Conservation (phyloP, 2,888 invertebrate species). For the Malthinus seriepunctatus region DNA sequence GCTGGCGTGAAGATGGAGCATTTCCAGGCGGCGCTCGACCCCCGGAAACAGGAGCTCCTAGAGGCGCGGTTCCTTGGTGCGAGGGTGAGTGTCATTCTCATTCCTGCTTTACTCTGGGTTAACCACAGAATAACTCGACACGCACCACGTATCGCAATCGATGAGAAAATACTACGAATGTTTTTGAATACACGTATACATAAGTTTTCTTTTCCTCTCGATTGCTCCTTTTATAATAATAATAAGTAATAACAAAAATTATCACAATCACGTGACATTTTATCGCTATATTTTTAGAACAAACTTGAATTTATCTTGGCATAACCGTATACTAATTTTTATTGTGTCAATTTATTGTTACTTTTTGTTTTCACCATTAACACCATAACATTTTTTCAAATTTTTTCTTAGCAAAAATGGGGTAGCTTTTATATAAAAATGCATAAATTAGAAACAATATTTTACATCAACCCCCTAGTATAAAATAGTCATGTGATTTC, state of each 20-base stretch:
- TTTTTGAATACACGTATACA: constrained; percentile 3
- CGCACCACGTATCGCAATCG: constrained; percentile 10
- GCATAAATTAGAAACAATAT: no score
- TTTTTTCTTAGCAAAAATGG: no score
- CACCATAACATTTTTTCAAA: no score
- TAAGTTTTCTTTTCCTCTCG: not conserved
- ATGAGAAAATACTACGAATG: not conserved
- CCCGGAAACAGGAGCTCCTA: constrained; percentile 97
- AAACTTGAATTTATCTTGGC: constrained; percentile 14
- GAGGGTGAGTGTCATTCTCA: constrained; percentile 72
- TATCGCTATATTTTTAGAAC: constrained; percentile 10
- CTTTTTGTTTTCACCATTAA: constrained; percentile 3
- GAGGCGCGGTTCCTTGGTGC: constrained; percentile 97
- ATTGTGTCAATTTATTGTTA: constrained; percentile 2
- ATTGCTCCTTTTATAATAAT: not conserved
- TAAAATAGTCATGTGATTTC: no score
- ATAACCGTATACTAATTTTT: not conserved
- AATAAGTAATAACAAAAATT: not conserved
- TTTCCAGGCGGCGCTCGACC: constrained; percentile 95
- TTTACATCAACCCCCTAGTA: no score
- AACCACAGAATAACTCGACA: constrained; percentile 13
- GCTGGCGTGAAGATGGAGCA: constrained; percentile 95
- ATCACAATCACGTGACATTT: constrained; percentile 10
- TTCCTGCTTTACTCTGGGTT: constrained; percentile 27
- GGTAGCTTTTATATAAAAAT: no score